A percentile compares a stretch with the other conserved stretches of the same genome.
phyloP scores from a whole-genome alignment of 2,888 invertebrate species.

The Xylocampa areola region DNA sequence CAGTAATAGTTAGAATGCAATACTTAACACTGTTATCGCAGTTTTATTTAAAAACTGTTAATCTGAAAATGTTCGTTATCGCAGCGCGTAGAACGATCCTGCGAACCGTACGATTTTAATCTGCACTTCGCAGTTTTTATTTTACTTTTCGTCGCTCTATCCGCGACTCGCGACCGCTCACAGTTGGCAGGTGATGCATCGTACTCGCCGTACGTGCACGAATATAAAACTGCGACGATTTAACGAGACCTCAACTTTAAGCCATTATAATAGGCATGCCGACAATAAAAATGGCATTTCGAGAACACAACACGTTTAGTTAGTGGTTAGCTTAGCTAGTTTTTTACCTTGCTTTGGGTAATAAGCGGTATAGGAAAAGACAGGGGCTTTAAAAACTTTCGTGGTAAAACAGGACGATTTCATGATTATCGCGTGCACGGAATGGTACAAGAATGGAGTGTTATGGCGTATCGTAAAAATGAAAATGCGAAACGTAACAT shows the following conservation, averaged over 20 bases:
- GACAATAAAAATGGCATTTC: conserved; percentile 41
- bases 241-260: conserved; percentile 55
- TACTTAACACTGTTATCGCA: conserved; percentile 21
- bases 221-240: conserved; percentile 58
- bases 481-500: conserved; percentile 18
- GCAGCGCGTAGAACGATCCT: conserved; percentile 28
- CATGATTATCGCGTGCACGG: conserved; percentile 21
- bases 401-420: conserved; percentile 7
- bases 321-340: conserved; percentile 28
- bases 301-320: conserved; percentile 39
- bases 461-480: conserved; percentile 27
- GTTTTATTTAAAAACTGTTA: conserved; percentile 22
- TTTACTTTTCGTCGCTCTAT: conserved; percentile 47
- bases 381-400: conserved; percentile 6
- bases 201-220: conserved; percentile 22
- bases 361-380: conserved; percentile 15
- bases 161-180: conserved; percentile 36
- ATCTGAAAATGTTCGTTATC: conserved; percentile 49
- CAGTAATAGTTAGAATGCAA: conserved; percentile 11
- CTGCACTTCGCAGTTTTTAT: conserved; percentile 49
- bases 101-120: conserved; percentile 55
- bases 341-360: conserved; percentile 24
- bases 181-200: conserved; percentile 61
- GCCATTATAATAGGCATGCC: conserved; percentile 46
- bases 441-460: conserved; percentile 20